These are phyloP conservation scores for Lithophane socia DNA, from an alignment of 2,888 invertebrate genomes.

Conservation along the genomic window DNA sequence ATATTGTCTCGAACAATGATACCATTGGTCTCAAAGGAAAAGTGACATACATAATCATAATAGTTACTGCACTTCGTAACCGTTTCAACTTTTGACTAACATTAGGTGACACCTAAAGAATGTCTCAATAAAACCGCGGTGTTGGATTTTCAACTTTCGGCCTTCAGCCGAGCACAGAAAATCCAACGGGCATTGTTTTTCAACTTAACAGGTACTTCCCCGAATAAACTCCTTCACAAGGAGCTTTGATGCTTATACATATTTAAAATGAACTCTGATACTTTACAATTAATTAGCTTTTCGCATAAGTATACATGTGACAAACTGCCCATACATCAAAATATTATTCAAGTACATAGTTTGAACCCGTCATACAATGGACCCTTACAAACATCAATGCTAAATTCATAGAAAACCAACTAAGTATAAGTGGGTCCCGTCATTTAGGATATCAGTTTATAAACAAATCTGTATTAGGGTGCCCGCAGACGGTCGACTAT, in stretches of 20 bases:
- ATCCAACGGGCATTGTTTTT: background rate
- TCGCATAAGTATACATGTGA: background rate
- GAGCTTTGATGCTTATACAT: background rate
- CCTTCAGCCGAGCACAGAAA: background rate
- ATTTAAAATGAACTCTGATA: background rate
- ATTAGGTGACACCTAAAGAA: background rate
- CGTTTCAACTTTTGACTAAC: background rate
- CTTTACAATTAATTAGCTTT: background rate
- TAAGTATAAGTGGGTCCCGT: background rate
- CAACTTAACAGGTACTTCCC: constrained; percentile 18
- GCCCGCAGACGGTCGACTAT: constrained; percentile 2
- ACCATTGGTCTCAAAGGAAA: background rate
- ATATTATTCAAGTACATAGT: constrained; percentile 17
- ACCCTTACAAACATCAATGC: background rate
- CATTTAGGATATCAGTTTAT: constrained; percentile 10
- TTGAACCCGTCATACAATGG: constrained; percentile 8
- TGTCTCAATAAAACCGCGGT: no score
- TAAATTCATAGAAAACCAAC: constrained; percentile 14
- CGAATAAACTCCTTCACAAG: background rate
- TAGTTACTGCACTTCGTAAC: background rate
- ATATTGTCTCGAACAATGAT: background rate
- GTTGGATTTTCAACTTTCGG: background rate
- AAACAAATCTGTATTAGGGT: constrained; percentile 13
- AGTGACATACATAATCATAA: background rate
- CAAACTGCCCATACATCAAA: constrained; percentile 4